Conservation (phyloP, 2,113 vertebrate species). For the Sula dactylatra region DNA sequence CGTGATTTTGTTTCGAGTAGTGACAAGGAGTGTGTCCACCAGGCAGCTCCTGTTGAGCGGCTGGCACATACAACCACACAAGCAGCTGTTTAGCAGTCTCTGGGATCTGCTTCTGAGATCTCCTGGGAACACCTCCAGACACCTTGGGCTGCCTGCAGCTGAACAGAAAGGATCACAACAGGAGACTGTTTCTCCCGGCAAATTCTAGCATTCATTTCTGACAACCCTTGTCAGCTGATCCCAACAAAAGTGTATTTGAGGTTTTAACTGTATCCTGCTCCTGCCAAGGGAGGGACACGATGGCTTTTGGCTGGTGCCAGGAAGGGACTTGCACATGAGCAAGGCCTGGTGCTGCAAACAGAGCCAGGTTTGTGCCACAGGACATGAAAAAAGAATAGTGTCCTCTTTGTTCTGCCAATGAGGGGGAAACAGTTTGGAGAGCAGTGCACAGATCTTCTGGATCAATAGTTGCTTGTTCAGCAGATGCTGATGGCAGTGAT, state of each 20-base stretch:
- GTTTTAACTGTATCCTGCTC: neutral
- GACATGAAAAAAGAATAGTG: neutral
- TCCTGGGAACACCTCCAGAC: neutral
- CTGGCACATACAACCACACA: rapidly evolving
- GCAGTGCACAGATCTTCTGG: rapidly evolving
- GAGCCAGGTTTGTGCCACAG: neutral
- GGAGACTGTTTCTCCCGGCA: neutral
- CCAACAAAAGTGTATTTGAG: neutral
- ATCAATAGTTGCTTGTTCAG: neutral
- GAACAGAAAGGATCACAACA: neutral
- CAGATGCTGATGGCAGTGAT: neutral
- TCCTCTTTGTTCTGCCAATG: neutral
- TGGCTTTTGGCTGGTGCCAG: neutral
- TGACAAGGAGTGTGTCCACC: neutral
- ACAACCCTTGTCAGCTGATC: neutral
- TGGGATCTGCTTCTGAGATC: neutral
- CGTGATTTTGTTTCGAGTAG: neutral
- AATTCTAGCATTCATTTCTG: neutral
- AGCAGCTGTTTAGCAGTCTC: neutral
- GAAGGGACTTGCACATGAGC: neutral
- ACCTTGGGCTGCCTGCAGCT: neutral
- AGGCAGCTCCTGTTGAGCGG: neutral
- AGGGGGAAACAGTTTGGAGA: neutral
- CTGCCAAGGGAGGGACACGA: neutral
- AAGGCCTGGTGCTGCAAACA: neutral